Evolutionary conservation across 2,113 vertebrate genomes (phyloP).

Genomic region (Pomatorhinus ruficollis): DNA sequence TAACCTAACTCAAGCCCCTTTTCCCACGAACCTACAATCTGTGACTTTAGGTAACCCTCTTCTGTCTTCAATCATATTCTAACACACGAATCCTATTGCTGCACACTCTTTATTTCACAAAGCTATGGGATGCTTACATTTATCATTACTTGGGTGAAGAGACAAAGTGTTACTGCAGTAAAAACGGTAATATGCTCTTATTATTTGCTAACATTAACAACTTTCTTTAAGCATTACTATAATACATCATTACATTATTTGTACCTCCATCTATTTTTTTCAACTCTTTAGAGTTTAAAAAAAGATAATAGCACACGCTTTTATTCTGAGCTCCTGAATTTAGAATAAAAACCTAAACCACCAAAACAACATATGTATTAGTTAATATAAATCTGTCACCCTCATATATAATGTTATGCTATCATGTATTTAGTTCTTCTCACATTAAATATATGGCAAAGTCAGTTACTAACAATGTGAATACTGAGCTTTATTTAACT

Average conservation of each 20-base stretch:
- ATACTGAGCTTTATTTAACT: background rate
- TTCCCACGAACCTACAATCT: slow-evolving; percentile 19
- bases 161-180: background rate
- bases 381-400: background rate
- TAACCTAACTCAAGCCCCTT: slow-evolving; percentile 37
- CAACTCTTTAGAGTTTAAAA: background rate
- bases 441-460: background rate
- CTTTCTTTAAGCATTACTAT: background rate
- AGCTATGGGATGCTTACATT: background rate
- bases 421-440: background rate
- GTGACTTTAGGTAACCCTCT: background rate
- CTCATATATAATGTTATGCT: background rate
- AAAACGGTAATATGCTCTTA: background rate
- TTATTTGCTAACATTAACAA: background rate
- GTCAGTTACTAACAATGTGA: background rate
- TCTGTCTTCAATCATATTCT: background rate
- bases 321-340: background rate
- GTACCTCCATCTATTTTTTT: background rate
- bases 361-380: background rate
- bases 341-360: background rate
- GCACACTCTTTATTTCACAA: background rate
- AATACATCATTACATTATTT: background rate
- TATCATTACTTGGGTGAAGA: background rate
- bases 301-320: rapidly evolving
- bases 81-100: background rate